A percentile compares a stretch with the other conserved stretches of the same genome.
phyloP scores from a whole-genome alignment of 1,140 invertebrate genomes.

The Aporrectodea caliginosa region DNA sequence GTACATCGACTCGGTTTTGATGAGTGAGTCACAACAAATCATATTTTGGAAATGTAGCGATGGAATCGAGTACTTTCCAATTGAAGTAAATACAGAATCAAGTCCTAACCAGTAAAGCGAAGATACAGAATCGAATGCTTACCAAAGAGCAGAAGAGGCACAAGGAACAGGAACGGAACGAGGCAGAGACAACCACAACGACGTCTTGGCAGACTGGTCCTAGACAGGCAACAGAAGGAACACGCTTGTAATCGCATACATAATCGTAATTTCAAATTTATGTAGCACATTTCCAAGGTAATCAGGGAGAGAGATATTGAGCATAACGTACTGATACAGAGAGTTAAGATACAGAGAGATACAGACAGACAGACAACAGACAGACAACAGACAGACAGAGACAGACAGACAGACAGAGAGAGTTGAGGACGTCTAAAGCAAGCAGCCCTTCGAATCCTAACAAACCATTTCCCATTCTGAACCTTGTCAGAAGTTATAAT shows the following conservation, averaged over 20 bases:
- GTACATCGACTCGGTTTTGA: neutral
- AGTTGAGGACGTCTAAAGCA: neutral
- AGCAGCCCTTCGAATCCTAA: neutral
- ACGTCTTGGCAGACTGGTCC: neutral
- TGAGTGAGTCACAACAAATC: no score
- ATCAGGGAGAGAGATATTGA: neutral
- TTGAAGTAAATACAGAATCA: no score
- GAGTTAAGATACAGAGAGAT: neutral
- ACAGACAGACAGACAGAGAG: neutral
- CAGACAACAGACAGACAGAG: neutral
- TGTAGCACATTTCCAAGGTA: neutral
- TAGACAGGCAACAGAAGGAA: neutral
- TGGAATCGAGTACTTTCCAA: no score
- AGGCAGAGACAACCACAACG: neutral
- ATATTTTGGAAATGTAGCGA: no score
- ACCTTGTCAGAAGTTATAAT: neutral
- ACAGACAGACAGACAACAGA: neutral
- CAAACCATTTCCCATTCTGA: neutral
- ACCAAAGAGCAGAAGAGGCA: neutral
- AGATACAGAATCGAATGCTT: neutral
- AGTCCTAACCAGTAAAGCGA: no score
- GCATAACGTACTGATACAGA: no score
- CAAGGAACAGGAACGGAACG: neutral
- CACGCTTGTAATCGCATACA: neutral
- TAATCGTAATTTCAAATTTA: neutral